Base-by-base conservation (phyloP, 2,888 invertebrate genomes). In the Platerodrilus igneus region DNA sequence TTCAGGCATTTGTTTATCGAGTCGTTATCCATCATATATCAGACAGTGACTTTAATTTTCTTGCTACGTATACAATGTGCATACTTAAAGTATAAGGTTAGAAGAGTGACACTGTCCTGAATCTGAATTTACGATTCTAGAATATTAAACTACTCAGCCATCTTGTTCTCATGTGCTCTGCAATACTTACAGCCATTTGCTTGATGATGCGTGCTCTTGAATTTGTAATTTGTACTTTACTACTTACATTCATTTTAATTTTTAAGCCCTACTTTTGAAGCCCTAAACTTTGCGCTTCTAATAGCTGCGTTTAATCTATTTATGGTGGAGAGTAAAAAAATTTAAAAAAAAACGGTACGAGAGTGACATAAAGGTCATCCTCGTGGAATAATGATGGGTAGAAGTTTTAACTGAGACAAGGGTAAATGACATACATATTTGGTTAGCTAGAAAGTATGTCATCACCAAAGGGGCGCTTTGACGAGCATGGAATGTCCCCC, bases 361-460 rank as follows among this genome's bases (percentile, higher is more conserved):
- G 17, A 28, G 11, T 25, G 8, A 14, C 11, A 13, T 8, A 25
- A 7, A 13, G 25, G 25, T 13, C 13, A 3, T 8, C 6, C 25
- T 6, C 15, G 9, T 9, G 15, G 23, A 19, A 21, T 18, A 17
- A 27, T 29, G 32, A 42, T 30, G 29, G n/a, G n/a, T 33, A 34
- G 34, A 34, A 43, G 34, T 34, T 26, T 25, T 39, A 44, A 32
- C 40, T 32, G 39, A 39, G 27, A 37, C 35, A 25, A 34, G 35
- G 37, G 38, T 41, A 37, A 37, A 15, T 51, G 60, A 60, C 59
- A 56, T 60, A 60, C 57, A 60, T 59, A 59, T 58, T 53, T 44
- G 52, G 50, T 52, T 56, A 62, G 60, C 62, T 61, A 61, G 64
- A 64, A 64, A 63, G 62, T 64, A 58, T 63, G 63, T 64, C 63